phyloP scores from a whole-genome alignment of 2,888 invertebrate species.

The Silvanus unidentatus region DNA sequence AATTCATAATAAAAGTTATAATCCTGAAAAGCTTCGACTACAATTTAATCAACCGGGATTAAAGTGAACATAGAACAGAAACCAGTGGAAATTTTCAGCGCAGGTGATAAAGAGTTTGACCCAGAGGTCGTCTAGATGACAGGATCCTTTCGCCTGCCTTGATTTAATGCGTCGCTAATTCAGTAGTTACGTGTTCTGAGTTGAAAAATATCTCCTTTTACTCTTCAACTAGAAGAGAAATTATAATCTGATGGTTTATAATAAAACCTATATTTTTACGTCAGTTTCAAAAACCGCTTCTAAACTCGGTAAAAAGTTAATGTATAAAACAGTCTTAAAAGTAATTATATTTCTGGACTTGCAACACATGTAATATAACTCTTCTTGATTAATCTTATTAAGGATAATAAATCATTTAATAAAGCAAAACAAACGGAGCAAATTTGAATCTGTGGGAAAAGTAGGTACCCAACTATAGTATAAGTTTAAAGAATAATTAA shows the following conservation, averaged over 20 bases:
- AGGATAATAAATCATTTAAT: conserved; percentile 17
- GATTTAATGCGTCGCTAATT: conserved; percentile 23
- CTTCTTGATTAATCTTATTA: conserved; percentile 14
- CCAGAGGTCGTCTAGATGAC: conserved; percentile 16
- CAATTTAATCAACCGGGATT: no score
- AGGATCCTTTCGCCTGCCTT: conserved; percentile 20
- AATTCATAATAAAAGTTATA: no score
- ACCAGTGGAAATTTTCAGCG: conserved; percentile 1
- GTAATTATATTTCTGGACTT: conserved; percentile 1
- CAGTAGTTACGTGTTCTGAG: conserved; percentile 15
- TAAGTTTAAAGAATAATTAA: conserved; percentile 22
- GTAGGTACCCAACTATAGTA: no score
- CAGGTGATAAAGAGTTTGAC: conserved; percentile 20
- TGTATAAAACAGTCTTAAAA: not conserved
- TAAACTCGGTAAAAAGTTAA: no score
- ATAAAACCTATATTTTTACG: no score
- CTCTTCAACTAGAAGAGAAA: no score
- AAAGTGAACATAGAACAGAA: not conserved
- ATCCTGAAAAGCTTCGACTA: no score
- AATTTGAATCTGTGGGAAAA: conserved; percentile 15
- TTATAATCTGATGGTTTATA: no score
- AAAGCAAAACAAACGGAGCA: conserved; percentile 24
- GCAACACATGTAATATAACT: conserved; percentile 1
- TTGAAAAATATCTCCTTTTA: not conserved
- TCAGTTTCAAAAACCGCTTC: no score